Evolutionary conservation across 2,797 vertebrate genomes (phyloP).

Genomic region (Enteromius viviparus): DNA sequence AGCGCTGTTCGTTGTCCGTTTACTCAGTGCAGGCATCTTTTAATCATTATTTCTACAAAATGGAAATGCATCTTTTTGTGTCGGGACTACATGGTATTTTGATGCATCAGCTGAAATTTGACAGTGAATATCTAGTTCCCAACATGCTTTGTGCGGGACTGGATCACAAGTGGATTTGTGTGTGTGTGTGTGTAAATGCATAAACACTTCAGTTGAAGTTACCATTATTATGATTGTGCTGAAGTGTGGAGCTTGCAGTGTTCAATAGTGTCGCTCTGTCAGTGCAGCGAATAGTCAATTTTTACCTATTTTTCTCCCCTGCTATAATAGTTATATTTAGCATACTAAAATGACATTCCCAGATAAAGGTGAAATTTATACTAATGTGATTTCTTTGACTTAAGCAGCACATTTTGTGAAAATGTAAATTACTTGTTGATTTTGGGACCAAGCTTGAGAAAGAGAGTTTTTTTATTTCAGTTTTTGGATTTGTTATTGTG

Average conservation of each 20-base stretch:
- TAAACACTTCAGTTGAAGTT: background rate
- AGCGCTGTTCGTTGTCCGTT: background rate
- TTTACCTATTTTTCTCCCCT: background rate
- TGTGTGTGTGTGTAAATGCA: background rate
- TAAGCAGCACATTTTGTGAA: conserved; percentile 39
- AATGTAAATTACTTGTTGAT: conserved; percentile 57
- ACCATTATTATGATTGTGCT: background rate
- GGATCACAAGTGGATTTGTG: background rate
- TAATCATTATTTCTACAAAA: conserved; percentile 65
- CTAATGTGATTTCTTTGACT: background rate
- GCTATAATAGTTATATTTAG: background rate
- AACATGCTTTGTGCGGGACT: background rate
- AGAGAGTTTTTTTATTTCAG: background rate
- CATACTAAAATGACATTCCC: background rate
- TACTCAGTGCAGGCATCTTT: conserved; percentile 60
- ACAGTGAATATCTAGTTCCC: background rate
- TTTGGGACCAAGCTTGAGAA: conserved; percentile 6
- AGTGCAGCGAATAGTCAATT: background rate
- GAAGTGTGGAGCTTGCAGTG: background rate
- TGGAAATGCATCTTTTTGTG: background rate
- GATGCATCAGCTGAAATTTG: background rate
- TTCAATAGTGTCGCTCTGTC: background rate
- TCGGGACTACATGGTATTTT: background rate
- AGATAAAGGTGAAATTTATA: background rate
- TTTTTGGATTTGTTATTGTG: conserved; percentile 23